Evolutionary conservation across 2,113 vertebrate genomes (phyloP), one percentile per base, ranked within the genome.

Genomic region (Pelusios castaneus): DNA sequence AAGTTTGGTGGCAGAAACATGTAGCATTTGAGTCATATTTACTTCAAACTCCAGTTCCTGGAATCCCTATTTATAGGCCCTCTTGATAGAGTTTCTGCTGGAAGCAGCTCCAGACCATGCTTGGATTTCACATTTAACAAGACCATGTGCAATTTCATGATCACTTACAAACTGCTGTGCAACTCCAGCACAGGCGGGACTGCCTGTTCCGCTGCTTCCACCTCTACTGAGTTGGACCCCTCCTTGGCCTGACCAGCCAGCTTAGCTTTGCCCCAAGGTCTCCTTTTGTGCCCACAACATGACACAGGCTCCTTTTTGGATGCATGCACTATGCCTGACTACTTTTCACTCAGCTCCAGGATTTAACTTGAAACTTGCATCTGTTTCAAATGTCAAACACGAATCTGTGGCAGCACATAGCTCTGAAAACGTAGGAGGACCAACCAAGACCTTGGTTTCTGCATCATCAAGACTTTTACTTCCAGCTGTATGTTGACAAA

Each of bases 81-180:
- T 78, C 82, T 52, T 2, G 8, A 73, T 45, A 16, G 77, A 10
- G 0, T 16, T 45, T n/a, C 52, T 10, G 55, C 49, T 56, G 43
- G n/a, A 0, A 3, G n/a, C 43, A 78, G 58, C 75, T 0, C 4
- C 67, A 6, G 0, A 0, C 58, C 12, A 8, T 4, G 82, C 25
- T 63, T 9, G 3, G 2, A 1, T 47, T 67, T 49, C 29, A 11
- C 89, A 60, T 85, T 87, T 17, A 27, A 2, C 12, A 3, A 25
- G 2, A 0, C 0, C 4, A 2, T 47, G 41, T 45, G 25, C 87
- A 80, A 25, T 58, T 2, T 3, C 80, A n/a, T 5, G 76, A 58
- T 19, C 91, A 76, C 5, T 77, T 70, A 82, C 86, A 60, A 70
- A 63, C 24, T 7, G 77, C 82, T 70, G 49, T 22, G 63, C 38